Evolutionary conservation across 2,888 invertebrate genomes (phyloP), one percentile per base, ranked within the genome.

Genomic region (Apamea crenata): DNA sequence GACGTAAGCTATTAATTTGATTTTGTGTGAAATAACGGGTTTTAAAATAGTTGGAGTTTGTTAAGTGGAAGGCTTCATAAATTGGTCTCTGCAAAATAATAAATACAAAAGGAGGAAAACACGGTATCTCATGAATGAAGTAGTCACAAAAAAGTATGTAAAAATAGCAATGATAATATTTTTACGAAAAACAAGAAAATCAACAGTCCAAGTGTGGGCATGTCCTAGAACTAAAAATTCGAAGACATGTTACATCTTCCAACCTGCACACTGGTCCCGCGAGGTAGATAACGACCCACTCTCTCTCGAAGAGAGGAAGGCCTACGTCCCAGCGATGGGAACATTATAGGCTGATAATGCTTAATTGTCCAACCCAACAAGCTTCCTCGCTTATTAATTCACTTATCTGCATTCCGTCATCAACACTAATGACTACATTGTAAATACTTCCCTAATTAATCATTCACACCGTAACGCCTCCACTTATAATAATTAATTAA

Each of bases 401-500:
- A 18, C n/a, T 36, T 21, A 73, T 59, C n/a, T 59, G 5, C 40
- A 61, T 59, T 53, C 47, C 72, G 70, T 77, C 71, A 84, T 63
- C 82, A 71, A 16, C 63, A 63, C 53, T 79, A 79, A 84, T 79
- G 44, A 71, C 63, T 53, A n/a, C 29, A 76, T 82, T 82, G 66
- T 74, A 65, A 71, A 70, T 29, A 32, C 71, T 74, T 68, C 61
- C 53, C 36, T 32, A 63, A 85, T 85, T 80, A 82, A 76, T 65
- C 53, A 77, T 85, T 85, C 80, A 82, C 71, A 50, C 68, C 47
- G 44, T 44, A 66, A 73, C 68, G 40, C 74, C 61, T 80, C 74
- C 77, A 75, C 74, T 85, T 75, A 80, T 53, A 72, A 71, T 69
- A 74, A 85, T 82, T 77, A 83, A 85, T 80, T 83, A 85, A 61